These are phyloP conservation scores for Dioctria linearis DNA, from an alignment of 2,888 invertebrate species.

Conservation along the genomic window DNA sequence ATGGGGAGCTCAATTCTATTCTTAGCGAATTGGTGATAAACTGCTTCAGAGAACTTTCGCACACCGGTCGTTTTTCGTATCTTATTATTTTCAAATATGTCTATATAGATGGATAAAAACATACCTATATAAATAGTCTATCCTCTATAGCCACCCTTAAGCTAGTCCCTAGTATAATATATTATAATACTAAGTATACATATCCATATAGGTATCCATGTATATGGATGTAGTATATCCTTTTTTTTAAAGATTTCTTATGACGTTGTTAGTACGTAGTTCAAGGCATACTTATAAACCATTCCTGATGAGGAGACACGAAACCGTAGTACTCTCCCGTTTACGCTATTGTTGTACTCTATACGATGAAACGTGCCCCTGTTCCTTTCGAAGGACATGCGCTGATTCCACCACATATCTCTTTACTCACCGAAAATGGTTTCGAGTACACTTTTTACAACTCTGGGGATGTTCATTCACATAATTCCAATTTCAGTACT, in stretches of 20 bases:
- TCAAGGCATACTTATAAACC: slow-evolving; percentile 44
- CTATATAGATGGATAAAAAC: too few relatives aligned
- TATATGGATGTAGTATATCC: slow-evolving; percentile 16
- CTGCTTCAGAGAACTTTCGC: slow-evolving; percentile 14
- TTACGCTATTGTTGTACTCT: slow-evolving; percentile 52
- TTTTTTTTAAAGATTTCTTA: slow-evolving; percentile 45
- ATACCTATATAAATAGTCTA: too few relatives aligned
- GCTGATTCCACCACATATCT: neutral
- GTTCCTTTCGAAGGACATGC: slow-evolving; percentile 34
- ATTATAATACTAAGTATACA: too few relatives aligned
- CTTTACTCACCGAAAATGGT: slow-evolving; percentile 47
- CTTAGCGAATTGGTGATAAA: slow-evolving; percentile 44
- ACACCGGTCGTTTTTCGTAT: neutral
- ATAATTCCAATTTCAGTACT: slow-evolving; percentile 3
- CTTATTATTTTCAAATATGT: too few relatives aligned
- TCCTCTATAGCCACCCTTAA: too few relatives aligned
- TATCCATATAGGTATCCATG: too few relatives aligned
- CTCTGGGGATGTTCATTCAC: slow-evolving; percentile 42
- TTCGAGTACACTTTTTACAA: slow-evolving; percentile 52
- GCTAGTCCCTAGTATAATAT: too few relatives aligned
- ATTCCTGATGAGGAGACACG: neutral
- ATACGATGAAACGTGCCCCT: slow-evolving; percentile 46
- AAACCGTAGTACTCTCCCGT: slow-evolving; percentile 51
- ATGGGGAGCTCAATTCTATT: slow-evolving; percentile 47
- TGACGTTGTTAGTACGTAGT: slow-evolving; percentile 22